These are phyloP conservation scores for Lasioglossum marginatum DNA, from an alignment of 2,888 invertebrate genomes.

Conservation along the genomic window DNA sequence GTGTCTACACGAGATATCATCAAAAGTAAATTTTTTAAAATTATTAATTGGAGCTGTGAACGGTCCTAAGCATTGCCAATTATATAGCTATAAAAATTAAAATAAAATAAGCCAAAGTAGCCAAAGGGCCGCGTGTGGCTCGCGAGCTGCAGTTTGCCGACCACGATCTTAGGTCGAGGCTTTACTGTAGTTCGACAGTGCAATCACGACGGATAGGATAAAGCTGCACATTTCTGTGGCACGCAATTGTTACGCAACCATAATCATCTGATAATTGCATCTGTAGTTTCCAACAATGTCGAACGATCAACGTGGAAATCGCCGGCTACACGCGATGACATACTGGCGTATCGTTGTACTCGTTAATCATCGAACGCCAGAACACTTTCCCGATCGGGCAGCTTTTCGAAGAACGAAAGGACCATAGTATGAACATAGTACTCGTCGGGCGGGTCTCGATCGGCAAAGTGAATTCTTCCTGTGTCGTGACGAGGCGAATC, in stretches of 20 bases:
- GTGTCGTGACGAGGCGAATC: slow-evolving; percentile 40
- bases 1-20: no score
- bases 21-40: no score
- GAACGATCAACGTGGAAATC: slow-evolving; percentile 18
- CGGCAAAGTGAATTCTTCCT: slow-evolving; percentile 50
- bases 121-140: no score
- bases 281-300: slow-evolving; percentile 2
- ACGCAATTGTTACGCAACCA: not conserved
- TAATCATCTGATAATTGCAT: not conserved
- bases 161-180: no score
- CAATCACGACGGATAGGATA: not conserved
- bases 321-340: not conserved
- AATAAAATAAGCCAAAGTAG: no score
- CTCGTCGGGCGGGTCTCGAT: slow-evolving; percentile 1
- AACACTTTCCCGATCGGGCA: slow-evolving; percentile 40
- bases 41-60: no score
- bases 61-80: no score
- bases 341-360: slow-evolving; percentile 25
- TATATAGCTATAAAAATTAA: no score
- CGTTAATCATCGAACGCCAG: slow-evolving; percentile 43
- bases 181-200: not conserved
- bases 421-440: not conserved
- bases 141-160: no score
- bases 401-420: slow-evolving; percentile 9
- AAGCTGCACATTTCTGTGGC: not conserved